phyloP scores from a whole-genome alignment of 2,113 vertebrate genomes.

The Macquaria ambigua region DNA sequence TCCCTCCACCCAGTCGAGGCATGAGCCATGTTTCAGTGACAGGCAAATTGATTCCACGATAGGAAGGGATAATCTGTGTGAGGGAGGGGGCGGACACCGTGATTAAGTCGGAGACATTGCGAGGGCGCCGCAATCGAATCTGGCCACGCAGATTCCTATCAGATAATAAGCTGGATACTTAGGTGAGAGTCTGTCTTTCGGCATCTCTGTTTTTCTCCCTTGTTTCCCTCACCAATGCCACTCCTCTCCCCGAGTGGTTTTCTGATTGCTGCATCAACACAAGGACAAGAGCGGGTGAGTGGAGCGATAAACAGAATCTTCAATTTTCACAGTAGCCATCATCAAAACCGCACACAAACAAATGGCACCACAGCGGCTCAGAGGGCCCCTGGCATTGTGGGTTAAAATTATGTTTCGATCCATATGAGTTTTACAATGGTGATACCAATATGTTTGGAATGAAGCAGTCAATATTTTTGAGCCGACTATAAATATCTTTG shows the following conservation, averaged over 20 bases:
- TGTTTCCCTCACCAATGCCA: constrained; percentile 21
- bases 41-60: constrained; percentile 70
- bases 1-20: constrained; percentile 11
- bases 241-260: constrained; percentile 15
- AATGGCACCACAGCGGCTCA: not conserved
- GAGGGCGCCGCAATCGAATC: constrained; percentile 50
- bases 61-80: constrained; percentile 51
- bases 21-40: constrained; percentile 63
- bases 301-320: constrained; percentile 18
- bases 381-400: not conserved
- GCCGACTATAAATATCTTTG: not conserved
- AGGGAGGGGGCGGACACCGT: constrained; percentile 26
- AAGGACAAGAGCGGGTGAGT: constrained; percentile 17
- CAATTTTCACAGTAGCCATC: constrained; percentile 26
- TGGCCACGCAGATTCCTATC: constrained; percentile 61
- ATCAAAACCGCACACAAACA: constrained; percentile 23
- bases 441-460: not conserved
- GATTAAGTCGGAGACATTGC: constrained; percentile 68
- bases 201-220: constrained; percentile 32
- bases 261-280: constrained; percentile 41
- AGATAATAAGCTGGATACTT: constrained; percentile 70
- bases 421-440: not conserved
- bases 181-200: constrained; percentile 27
- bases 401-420: not conserved
- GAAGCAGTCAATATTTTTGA: constrained; percentile 8